Conservation (phyloP, 2,888 invertebrate genomes). For the Machimus atricapillus region DNA sequence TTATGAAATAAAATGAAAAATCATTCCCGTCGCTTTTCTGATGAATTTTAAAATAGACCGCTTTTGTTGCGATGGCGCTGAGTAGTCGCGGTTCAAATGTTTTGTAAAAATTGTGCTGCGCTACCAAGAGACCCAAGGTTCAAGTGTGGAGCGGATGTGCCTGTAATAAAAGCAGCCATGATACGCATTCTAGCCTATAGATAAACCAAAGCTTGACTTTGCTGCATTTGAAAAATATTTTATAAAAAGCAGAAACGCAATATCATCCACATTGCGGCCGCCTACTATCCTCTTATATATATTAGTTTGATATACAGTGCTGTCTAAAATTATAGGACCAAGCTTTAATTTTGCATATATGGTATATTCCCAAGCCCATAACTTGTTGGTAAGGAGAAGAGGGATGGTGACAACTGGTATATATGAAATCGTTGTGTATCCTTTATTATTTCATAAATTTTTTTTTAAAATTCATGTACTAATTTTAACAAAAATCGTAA, state of each 20-base stretch:
- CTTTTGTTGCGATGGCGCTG: neutral
- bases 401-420: no score
- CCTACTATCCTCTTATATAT: neutral
- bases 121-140: neutral
- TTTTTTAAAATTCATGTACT: no score
- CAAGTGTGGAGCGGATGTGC: neutral
- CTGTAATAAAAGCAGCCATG: neutral
- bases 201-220: neutral
- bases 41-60: conserved; percentile 31
- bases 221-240: neutral
- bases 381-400: no score
- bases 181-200: neutral
- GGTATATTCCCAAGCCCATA: no score
- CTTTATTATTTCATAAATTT: no score
- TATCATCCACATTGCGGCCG: neutral
- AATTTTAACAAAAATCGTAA: no score
- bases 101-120: neutral
- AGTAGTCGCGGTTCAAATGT: neutral
- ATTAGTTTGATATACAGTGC: neutral
- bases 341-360: no score
- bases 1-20: conserved; percentile 38
- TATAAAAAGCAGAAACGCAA: neutral
- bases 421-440: no score
- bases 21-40: conserved; percentile 25
- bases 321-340: neutral